Percentiles rank a stretch among this genome's conserved stretches.
Evolutionary conservation across 2,797 vertebrate genomes (phyloP).

Genomic region (Atherinosoma microstoma): DNA sequence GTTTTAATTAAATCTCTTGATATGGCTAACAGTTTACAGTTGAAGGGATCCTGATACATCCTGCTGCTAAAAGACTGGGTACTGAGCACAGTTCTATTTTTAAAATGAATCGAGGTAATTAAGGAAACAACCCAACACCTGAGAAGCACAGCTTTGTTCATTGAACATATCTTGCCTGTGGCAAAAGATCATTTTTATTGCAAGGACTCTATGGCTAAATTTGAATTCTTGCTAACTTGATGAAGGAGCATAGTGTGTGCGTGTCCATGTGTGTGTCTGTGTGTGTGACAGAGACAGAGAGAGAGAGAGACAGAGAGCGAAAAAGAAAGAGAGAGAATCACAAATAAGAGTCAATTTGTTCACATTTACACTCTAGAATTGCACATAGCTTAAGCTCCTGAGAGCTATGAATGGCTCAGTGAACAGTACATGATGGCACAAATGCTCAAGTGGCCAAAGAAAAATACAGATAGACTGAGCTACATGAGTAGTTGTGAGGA

Average conservation of each 20-base stretch:
- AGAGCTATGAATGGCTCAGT: conserved; percentile 36
- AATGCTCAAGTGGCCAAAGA: conserved; percentile 30
- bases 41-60: conserved; percentile 12
- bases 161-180: conserved; percentile 4
- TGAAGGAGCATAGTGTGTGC: conserved; percentile 5
- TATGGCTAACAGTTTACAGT: conserved; percentile 20
- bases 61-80: conserved; percentile 17
- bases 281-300: too few relatives aligned
- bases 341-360: conserved; percentile 35
- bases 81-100: conserved; percentile 33
- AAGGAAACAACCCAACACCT: conserved; percentile 14
- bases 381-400: conserved; percentile 15
- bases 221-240: conserved; percentile 17
- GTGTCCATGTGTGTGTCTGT: too few relatives aligned
- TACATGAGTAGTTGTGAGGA: conserved; percentile 12
- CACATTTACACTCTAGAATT: conserved; percentile 20
- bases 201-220: not conserved
- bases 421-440: conserved; percentile 38
- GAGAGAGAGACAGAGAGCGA: too few relatives aligned
- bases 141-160: conserved; percentile 10
- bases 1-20: not conserved
- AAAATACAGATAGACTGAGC: conserved; percentile 25
- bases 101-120: not conserved
- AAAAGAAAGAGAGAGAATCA: conserved; percentile 3
- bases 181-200: conserved; percentile 9